phyloP scores from a whole-genome alignment of 1,140 invertebrate species.

The Ceratosolen solmsi region DNA sequence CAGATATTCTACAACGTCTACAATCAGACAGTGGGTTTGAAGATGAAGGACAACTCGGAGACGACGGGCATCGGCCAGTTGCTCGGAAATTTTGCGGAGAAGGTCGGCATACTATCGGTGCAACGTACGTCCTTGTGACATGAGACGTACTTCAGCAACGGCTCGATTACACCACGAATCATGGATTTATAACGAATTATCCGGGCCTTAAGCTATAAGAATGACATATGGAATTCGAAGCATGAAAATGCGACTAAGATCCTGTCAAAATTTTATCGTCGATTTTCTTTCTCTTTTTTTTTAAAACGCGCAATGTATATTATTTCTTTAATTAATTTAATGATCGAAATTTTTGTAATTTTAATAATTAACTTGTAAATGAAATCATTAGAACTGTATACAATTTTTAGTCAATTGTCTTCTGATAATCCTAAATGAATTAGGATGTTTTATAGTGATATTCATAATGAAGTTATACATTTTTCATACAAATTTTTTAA shows the following conservation, averaged over 20 bases:
- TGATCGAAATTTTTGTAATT: background rate
- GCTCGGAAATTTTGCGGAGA: constrained; percentile 76
- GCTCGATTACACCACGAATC: constrained; percentile 51
- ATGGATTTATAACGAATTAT: constrained; percentile 54
- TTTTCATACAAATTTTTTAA: constrained; percentile 31
- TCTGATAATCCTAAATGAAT: constrained; percentile 20
- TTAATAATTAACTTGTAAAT: background rate
- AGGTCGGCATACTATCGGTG: constrained; percentile 74
- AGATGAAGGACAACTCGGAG: constrained; percentile 74
- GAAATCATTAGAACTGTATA: background rate
- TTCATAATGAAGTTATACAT: constrained; percentile 18
- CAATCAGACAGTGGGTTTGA: constrained; percentile 74
- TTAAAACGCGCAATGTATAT: background rate
- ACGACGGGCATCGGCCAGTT: constrained; percentile 72
- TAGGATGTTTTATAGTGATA: constrained; percentile 17
- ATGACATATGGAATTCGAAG: background rate
- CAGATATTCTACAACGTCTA: constrained; percentile 75
- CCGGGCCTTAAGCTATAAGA: constrained; percentile 14
- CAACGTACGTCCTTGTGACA: constrained; percentile 72
- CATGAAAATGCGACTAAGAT: background rate
- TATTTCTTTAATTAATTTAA: constrained; percentile 6
- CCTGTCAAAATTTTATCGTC: background rate
- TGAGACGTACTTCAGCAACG: constrained; percentile 53
- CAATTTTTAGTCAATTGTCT: background rate
- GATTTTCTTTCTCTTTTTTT: background rate